Evolutionary conservation across 2,888 invertebrate species (phyloP).

Genomic region (Brachyopa scutellaris): DNA sequence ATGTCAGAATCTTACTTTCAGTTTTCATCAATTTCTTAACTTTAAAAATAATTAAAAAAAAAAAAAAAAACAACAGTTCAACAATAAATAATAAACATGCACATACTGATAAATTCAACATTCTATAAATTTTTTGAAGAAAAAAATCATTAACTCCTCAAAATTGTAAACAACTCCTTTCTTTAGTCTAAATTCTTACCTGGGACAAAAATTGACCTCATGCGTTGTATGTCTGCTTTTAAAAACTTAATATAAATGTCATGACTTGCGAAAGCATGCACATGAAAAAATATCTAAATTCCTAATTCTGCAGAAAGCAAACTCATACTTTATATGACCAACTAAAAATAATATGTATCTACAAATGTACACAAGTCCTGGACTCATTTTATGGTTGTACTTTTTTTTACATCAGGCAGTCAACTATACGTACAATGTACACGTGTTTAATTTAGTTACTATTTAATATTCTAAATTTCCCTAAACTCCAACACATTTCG

Average conservation of each 20-base stretch:
- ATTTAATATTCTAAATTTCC: too few species aligned
- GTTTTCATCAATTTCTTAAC: constrained; percentile 21
- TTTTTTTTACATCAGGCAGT: constrained; percentile 38
- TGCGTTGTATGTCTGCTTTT: constrained; percentile 16
- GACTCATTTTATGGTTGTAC: not conserved
- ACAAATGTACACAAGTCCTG: constrained; percentile 55
- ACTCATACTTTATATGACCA: constrained; percentile 1
- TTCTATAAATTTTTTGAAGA: too few species aligned
- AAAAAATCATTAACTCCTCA: too few species aligned
- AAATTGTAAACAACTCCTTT: constrained; percentile 22
- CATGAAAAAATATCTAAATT: constrained; percentile 13
- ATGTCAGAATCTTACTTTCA: constrained; percentile 1
- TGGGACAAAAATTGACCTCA: constrained; percentile 16
- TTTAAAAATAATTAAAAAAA: too few species aligned
- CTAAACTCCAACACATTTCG: constrained; percentile 27
- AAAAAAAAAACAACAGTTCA: too few species aligned
- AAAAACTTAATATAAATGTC: constrained; percentile 26
- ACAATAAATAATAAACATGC: constrained; percentile 3
- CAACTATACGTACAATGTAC: constrained; percentile 9
- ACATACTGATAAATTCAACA: not conserved
- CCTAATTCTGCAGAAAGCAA: constrained; percentile 29
- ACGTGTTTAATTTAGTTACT: constrained; percentile 3
- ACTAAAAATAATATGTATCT: constrained; percentile 42
- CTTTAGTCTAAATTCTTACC: constrained; percentile 35
- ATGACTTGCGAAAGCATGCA: constrained; percentile 54